Conservation (phyloP, 37 sponge, comb jelly and placozoan genomes). For the Aplysina aerophoba region DNA sequence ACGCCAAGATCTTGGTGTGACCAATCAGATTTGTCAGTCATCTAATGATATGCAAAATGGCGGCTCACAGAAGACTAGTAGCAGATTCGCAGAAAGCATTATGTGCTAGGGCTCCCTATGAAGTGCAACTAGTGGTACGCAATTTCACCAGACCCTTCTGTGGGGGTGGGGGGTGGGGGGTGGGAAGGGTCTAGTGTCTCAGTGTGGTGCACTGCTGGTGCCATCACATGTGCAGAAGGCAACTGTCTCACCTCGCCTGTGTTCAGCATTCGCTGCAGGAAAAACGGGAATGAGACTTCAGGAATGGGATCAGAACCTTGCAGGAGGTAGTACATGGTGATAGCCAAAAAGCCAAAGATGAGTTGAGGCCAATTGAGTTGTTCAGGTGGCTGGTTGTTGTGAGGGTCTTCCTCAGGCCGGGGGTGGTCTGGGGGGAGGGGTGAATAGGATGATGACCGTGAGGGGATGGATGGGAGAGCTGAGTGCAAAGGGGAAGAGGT, state of each 20-base stretch:
- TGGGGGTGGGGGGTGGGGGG: not conserved
- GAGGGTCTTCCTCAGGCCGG: constrained; percentile 12
- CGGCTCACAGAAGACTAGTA: too few species aligned
- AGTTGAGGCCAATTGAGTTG: constrained; percentile 44
- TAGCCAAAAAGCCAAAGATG: constrained; percentile 37
- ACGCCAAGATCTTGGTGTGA: too few species aligned
- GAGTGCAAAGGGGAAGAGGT: not conserved
- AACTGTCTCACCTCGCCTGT: constrained; percentile 76
- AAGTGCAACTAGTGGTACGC: too few species aligned
- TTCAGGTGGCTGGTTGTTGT: constrained; percentile 3
- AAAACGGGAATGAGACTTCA: constrained; percentile 73
- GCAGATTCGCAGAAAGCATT: too few species aligned
- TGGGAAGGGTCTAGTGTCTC: not conserved
- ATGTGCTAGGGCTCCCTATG: too few species aligned
- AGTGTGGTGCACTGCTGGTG: too few species aligned
- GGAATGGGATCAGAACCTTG: constrained; percentile 48
- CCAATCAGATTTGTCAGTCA: too few species aligned
- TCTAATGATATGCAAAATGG: too few species aligned
- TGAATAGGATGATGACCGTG: not conserved
- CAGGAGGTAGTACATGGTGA: constrained; percentile 48
- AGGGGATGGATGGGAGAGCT: not conserved
- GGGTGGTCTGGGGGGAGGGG: not conserved
- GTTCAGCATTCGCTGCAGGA: constrained; percentile 74
- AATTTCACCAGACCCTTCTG: too few species aligned
- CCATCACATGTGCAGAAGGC: too few species aligned